Evolutionary conservation across 1,140 invertebrate genomes (phyloP).

Genomic region (Brachionus plicatilis): DNA sequence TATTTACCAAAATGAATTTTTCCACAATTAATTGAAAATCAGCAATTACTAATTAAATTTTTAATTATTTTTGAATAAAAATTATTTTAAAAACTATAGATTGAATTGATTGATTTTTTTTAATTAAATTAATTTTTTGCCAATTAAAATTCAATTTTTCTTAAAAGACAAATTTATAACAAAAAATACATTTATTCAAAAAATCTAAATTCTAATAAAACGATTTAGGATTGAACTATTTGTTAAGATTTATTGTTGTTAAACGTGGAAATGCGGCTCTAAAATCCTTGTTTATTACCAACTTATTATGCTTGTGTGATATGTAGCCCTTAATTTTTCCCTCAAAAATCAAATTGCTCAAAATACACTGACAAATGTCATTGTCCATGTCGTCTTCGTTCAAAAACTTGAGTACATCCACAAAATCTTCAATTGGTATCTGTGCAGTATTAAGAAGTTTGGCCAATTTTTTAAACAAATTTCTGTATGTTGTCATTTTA

Average conservation of each 20-base stretch:
- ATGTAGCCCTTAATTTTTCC: conserved; percentile 83
- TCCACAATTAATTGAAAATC: no score
- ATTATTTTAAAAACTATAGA: no score
- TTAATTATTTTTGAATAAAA: no score
- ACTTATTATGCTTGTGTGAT: conserved; percentile 88
- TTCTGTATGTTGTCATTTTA: conserved; percentile 87
- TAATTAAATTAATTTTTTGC: no score
- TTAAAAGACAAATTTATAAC: not conserved
- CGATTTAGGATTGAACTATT: not conserved
- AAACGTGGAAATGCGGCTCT: conserved; percentile 82
- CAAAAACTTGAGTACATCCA: conserved; percentile 68
- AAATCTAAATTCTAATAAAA: not conserved
- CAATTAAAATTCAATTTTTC: not conserved
- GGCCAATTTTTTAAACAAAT: conserved; percentile 89
- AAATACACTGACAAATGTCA: conserved; percentile 89
- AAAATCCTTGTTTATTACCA: conserved; percentile 80
- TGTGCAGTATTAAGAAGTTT: conserved; percentile 75
- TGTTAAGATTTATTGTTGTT: conserved; percentile 43
- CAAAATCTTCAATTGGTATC: conserved; percentile 76
- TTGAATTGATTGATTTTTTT: no score
- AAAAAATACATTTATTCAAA: not conserved
- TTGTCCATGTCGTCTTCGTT: conserved; percentile 74
- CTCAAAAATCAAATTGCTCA: conserved; percentile 91
- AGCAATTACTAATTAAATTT: no score
- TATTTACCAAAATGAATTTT: not conserved